phyloP scores from a whole-genome alignment of 2,797 vertebrate genomes.

The Pangasius mekongensis region DNA sequence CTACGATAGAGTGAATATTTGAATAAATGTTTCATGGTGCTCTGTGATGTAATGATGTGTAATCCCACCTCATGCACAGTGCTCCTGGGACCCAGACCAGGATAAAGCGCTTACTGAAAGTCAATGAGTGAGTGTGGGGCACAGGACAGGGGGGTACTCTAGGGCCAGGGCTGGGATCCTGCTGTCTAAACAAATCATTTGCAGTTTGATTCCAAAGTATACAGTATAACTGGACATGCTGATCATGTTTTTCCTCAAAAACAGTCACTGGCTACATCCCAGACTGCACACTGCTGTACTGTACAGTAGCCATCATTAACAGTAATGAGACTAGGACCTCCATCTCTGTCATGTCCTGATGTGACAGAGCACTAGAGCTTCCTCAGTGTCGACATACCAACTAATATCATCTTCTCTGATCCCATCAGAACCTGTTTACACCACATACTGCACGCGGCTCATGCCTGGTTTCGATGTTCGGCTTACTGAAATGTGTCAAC shows the following conservation, averaged over 20 bases:
- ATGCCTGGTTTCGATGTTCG: background rate
- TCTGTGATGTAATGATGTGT: too few relatives aligned
- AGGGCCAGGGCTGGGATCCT: background rate
- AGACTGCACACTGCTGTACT: background rate
- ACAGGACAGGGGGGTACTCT: background rate
- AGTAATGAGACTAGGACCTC: background rate
- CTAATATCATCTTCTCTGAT: background rate
- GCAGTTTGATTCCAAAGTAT: background rate
- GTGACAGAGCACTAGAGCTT: background rate
- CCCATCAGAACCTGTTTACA: background rate
- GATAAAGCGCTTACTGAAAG: background rate
- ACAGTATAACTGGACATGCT: background rate
- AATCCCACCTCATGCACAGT: background rate
- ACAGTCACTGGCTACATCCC: background rate
- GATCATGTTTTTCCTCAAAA: background rate
- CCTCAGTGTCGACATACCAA: background rate
- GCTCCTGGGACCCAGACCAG: too few relatives aligned
- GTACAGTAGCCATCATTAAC: background rate
- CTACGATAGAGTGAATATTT: too few relatives aligned
- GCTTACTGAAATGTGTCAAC: background rate
- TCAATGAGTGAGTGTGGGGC: background rate
- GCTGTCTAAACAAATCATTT: background rate
- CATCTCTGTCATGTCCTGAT: background rate
- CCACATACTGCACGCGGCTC: background rate
- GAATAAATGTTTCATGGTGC: too few relatives aligned